These are phyloP conservation scores for Zonotrichia albicollis DNA, from an alignment of 2,797 vertebrate genomes.

Conservation along the genomic window DNA sequence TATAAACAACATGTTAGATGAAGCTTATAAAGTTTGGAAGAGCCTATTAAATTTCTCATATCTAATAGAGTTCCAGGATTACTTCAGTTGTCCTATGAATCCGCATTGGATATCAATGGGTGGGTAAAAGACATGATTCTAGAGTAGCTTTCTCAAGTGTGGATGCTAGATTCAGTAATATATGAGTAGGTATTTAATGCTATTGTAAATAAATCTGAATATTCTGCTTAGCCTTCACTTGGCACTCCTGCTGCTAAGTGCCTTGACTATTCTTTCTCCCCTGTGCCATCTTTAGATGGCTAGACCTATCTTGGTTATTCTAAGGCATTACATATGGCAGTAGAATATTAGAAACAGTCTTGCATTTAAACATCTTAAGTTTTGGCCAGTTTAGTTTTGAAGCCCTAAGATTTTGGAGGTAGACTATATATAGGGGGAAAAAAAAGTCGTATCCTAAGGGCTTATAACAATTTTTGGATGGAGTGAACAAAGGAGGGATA, in stretches of 20 bases:
- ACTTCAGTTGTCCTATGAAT: not conserved
- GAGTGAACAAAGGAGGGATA: not conserved
- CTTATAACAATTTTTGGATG: not conserved
- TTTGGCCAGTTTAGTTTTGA: not conserved
- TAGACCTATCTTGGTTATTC: not conserved
- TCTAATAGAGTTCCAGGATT: not conserved
- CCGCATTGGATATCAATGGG: not conserved
- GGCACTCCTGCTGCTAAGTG: not conserved
- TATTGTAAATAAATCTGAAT: not conserved
- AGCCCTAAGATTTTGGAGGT: fast-evolving
- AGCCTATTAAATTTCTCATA: not conserved
- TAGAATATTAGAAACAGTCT: not conserved
- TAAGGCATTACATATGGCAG: not conserved
- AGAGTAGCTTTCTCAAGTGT: not conserved
- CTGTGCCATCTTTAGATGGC: not conserved
- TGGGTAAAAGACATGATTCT: not conserved
- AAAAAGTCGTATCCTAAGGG: not conserved
- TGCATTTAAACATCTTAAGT: not conserved
- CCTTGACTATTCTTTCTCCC: not conserved
- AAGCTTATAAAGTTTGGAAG: not conserved
- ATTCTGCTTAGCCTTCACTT: not conserved
- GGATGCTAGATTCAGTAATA: not conserved
- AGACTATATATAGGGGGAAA: too few species aligned
- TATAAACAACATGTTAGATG: not conserved
- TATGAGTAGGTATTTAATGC: not conserved